These are phyloP conservation scores for Panopea generosa DNA, from an alignment of 2,888 invertebrate genomes.

Conservation along the genomic window DNA sequence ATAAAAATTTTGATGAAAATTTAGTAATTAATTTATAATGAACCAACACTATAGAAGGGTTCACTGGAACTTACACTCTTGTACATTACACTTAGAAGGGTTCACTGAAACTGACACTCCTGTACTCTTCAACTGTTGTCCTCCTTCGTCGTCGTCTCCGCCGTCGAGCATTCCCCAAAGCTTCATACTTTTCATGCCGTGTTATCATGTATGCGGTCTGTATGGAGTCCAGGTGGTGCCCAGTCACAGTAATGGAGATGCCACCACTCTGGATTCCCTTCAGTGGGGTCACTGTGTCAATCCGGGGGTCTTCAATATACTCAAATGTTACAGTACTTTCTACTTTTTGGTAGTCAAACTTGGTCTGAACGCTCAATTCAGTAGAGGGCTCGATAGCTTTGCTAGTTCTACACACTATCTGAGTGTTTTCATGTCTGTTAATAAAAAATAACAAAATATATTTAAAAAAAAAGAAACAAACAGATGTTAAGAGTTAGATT, in stretches of 20 bases:
- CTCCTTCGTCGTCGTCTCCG: conserved; percentile 9
- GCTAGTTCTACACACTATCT: too few species aligned
- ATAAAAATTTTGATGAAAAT: too few species aligned
- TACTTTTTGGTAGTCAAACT: conserved; percentile 89
- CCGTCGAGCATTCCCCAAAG: not conserved
- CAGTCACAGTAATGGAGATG: conserved; percentile 96
- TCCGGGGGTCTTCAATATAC: conserved; percentile 95
- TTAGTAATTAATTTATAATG: too few species aligned
- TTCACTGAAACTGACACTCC: too few species aligned
- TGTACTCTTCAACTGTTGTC: conserved; percentile 85
- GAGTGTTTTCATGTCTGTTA: too few species aligned
- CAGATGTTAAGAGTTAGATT: too few species aligned
- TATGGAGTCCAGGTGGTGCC: conserved; percentile 95
- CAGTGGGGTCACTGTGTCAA: conserved; percentile 93
- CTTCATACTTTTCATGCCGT: conserved; percentile 82
- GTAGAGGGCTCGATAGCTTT: not conserved
- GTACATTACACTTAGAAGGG: too few species aligned
- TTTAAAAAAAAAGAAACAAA: too few species aligned
- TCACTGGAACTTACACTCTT: too few species aligned
- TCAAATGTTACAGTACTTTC: conserved; percentile 89
- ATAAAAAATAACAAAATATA: too few species aligned
- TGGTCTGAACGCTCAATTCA: conserved; percentile 89
- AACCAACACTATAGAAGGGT: too few species aligned
- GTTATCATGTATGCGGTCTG: conserved; percentile 97
- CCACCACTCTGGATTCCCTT: conserved; percentile 89